Conservation (phyloP, 2,888 invertebrate species). For the Drosophila gaucha region DNA sequence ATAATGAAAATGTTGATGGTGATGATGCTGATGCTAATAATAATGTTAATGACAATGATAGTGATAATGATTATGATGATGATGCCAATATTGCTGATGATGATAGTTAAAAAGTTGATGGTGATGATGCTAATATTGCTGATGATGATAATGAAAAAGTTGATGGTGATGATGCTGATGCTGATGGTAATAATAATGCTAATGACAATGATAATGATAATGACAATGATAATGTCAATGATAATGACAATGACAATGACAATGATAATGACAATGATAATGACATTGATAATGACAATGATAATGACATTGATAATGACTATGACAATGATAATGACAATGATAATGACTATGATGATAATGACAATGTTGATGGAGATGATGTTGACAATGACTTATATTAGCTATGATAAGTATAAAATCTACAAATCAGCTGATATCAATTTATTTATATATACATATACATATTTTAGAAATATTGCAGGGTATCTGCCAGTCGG, state of each 20-base stretch:
- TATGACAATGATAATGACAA: background rate
- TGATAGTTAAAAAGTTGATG: too few relatives aligned
- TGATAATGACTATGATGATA: background rate
- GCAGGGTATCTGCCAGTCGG: background rate
- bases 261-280: background rate
- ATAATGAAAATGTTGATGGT: too few relatives aligned
- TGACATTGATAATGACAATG: background rate
- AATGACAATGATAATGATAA: too few relatives aligned
- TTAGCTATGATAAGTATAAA: background rate
- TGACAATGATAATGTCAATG: background rate
- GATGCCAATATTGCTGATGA: background rate
- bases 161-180: background rate
- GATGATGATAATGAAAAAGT: background rate
- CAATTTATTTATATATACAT: too few relatives aligned
- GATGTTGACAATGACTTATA: background rate
- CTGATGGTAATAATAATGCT: background rate
- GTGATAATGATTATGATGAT: too few relatives aligned
- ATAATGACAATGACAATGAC: background rate
- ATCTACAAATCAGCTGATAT: too few relatives aligned
- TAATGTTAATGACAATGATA: background rate
- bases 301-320: background rate
- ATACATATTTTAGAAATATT: too few relatives aligned
- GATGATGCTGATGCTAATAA: too few relatives aligned
- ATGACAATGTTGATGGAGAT: background rate
- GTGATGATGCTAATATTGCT: background rate